phyloP scores from a whole-genome alignment of 2,797 vertebrate genomes.

The Anabas testudineus region DNA sequence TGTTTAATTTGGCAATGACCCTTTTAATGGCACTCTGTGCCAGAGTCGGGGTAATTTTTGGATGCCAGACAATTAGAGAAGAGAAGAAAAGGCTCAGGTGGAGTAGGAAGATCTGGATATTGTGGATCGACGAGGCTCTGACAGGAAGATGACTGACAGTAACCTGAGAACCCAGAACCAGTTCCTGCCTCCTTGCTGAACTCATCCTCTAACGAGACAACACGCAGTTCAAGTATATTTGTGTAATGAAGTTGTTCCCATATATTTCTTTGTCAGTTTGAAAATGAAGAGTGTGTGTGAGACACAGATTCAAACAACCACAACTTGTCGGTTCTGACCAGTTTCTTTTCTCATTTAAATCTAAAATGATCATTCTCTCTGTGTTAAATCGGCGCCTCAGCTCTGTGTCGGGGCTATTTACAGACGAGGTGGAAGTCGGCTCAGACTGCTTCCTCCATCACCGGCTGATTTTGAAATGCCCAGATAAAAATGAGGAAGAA shows the following conservation, averaged over 20 bases:
- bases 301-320: too few relatives aligned
- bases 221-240: too few relatives aligned
- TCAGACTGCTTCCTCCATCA: slow-evolving; percentile 1
- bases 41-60: slow-evolving; percentile 3
- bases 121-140: slow-evolving; percentile 1
- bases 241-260: too few relatives aligned
- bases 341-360: too few relatives aligned
- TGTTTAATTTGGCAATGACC: slow-evolving; percentile 57
- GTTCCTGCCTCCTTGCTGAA: too few relatives aligned
- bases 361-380: too few relatives aligned
- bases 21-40: slow-evolving; percentile 40
- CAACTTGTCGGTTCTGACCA: too few relatives aligned
- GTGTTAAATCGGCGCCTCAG: too few relatives aligned
- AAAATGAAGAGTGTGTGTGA: too few relatives aligned
- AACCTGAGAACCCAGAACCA: neutral
- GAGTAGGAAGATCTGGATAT: slow-evolving; percentile 7
- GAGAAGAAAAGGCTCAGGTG: slow-evolving; percentile 4
- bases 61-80: slow-evolving; percentile 18
- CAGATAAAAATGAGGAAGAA: slow-evolving; percentile 12
- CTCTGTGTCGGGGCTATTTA: neutral
- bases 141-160: neutral
- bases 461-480: slow-evolving; percentile 28
- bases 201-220: too few relatives aligned
- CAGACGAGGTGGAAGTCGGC: neutral
- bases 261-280: too few relatives aligned